phyloP scores from a whole-genome alignment of 2,797 vertebrate genomes.

The Scyliorhinus canicula region DNA sequence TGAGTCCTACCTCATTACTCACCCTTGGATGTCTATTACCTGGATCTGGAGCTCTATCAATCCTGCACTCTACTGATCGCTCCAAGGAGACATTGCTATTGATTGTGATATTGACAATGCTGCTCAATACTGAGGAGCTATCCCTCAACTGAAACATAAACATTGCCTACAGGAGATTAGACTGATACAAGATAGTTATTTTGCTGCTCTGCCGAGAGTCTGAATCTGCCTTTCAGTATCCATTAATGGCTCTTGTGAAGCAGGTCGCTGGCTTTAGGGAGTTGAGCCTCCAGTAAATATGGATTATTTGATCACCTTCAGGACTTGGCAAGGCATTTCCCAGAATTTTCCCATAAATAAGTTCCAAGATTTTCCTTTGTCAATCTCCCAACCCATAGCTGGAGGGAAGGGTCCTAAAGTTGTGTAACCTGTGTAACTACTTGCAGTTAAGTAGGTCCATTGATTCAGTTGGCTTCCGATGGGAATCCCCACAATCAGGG shows the following conservation, averaged over 20 bases:
- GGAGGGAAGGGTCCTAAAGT: no score
- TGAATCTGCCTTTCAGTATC: neutral
- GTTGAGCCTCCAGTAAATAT: neutral
- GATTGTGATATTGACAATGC: neutral
- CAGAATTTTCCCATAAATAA: neutral
- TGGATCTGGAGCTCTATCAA: neutral
- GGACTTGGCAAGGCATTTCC: neutral
- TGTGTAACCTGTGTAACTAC: no score
- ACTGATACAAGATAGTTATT: neutral
- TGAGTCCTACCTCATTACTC: neutral
- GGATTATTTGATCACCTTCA: neutral
- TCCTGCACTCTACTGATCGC: neutral
- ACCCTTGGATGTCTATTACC: neutral
- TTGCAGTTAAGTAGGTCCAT: no score
- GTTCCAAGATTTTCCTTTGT: neutral
- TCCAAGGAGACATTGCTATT: neutral
- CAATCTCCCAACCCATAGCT: neutral
- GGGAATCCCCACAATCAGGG: no score
- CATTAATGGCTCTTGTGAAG: neutral
- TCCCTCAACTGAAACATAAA: neutral
- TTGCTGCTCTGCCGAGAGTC: neutral
- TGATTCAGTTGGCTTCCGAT: no score
- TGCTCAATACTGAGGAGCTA: neutral
- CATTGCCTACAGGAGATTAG: neutral
- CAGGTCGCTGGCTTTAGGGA: neutral